phyloP scores from a whole-genome alignment of 2,113 vertebrate genomes.

The Furnarius figulus region DNA sequence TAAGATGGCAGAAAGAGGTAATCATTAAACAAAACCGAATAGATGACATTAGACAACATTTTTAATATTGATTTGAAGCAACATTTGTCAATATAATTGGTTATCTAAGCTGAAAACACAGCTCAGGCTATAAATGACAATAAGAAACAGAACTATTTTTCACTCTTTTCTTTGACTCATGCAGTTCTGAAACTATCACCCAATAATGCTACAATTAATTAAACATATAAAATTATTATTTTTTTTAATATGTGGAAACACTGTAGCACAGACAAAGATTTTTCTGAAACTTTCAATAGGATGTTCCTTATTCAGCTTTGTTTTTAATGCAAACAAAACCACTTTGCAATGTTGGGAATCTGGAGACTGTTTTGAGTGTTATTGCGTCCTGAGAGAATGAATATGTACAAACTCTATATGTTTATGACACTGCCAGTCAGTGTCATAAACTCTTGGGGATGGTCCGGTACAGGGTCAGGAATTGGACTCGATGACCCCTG shows the following conservation, averaged over 20 bases:
- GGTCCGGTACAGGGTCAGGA: background rate
- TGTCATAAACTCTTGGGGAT: background rate
- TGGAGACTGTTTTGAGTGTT: background rate
- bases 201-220: background rate
- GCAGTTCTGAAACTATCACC: background rate
- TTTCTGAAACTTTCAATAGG: background rate
- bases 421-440: background rate
- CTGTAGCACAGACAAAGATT: background rate
- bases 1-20: background rate
- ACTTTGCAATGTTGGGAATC: background rate
- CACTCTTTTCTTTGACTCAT: background rate
- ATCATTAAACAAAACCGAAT: background rate
- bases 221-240: background rate
- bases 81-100: background rate
- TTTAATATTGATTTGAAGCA: background rate
- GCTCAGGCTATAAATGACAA: background rate
- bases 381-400: background rate
- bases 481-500: background rate
- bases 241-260: background rate
- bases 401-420: background rate
- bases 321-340: background rate
- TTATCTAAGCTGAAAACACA: background rate
- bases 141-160: background rate
- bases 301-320: background rate
- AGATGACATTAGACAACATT: background rate